Evolutionary conservation across 2,797 vertebrate genomes (phyloP).

Genomic region (Notolepis coatsorum): DNA sequence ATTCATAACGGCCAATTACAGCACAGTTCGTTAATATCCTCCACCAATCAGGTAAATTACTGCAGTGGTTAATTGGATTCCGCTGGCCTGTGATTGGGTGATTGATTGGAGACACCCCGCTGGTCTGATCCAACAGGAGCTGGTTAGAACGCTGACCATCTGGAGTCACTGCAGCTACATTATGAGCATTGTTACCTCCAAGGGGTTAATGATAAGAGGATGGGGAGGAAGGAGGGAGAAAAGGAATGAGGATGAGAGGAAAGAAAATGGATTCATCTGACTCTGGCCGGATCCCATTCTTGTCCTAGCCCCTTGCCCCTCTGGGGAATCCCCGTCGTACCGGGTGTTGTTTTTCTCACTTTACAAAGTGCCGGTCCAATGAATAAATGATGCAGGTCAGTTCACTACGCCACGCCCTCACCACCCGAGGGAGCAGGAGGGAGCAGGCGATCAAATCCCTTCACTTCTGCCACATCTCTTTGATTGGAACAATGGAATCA

Average conservation of each 20-base stretch:
- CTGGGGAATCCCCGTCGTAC: too few relatives aligned
- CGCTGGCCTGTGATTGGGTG: constrained; percentile 57
- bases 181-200: constrained; percentile 39
- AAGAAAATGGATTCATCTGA: too few relatives aligned
- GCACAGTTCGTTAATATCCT: constrained; percentile 73
- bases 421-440: too few relatives aligned
- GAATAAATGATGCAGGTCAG: too few relatives aligned
- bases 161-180: constrained; percentile 45
- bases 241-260: neutral
- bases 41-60: constrained; percentile 75
- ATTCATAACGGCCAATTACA: constrained; percentile 71
- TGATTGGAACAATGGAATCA: too few relatives aligned
- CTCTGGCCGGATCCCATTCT: too few relatives aligned
- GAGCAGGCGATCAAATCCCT: too few relatives aligned
- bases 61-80: constrained; percentile 58
- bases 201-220: constrained; percentile 40
- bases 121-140: constrained; percentile 58
- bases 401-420: too few relatives aligned
- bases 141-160: constrained; percentile 58
- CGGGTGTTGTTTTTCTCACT: too few relatives aligned
- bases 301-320: too few relatives aligned
- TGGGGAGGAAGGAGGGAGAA: constrained; percentile 14
- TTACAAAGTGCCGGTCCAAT: too few relatives aligned
- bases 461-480: too few relatives aligned
- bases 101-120: constrained; percentile 47